These are phyloP conservation scores for Sebastes taczanowskii DNA, from an alignment of 2,797 vertebrate genomes.

Conservation along the genomic window DNA sequence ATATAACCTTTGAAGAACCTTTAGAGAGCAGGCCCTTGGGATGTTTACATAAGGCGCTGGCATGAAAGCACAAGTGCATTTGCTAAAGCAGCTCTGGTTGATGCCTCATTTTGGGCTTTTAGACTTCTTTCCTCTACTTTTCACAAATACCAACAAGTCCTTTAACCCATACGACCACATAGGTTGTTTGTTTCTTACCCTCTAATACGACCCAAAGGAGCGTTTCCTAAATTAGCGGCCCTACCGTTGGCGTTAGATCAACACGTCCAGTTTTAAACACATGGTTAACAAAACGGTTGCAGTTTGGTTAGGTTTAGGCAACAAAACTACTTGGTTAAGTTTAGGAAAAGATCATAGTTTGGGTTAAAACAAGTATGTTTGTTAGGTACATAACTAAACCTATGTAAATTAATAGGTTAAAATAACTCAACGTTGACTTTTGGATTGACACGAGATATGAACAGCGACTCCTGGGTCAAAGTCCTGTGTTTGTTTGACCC, in stretches of 20 bases:
- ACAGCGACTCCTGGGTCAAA: background rate
- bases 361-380: background rate
- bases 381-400: background rate
- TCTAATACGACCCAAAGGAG: background rate
- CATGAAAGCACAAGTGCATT: constrained; percentile 16
- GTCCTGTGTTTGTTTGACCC: background rate
- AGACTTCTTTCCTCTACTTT: background rate
- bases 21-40: constrained; percentile 48
- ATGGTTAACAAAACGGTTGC: background rate
- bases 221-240: background rate
- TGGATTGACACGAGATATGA: background rate
- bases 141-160: background rate
- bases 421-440: background rate
- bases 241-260: no score
- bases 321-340: background rate
- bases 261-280: background rate
- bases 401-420: background rate
- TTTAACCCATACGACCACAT: background rate
- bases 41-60: constrained; percentile 33
- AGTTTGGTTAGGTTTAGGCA: background rate
- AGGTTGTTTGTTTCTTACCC: background rate
- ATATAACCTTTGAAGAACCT: constrained; percentile 68
- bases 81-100: background rate
- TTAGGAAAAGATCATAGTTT: background rate
- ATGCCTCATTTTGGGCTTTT: background rate